A percentile compares a stretch with the other conserved stretches of the same genome.
Conservation (phyloP, 2,113 vertebrate genomes). For the Atrichornis clamosus region DNA sequence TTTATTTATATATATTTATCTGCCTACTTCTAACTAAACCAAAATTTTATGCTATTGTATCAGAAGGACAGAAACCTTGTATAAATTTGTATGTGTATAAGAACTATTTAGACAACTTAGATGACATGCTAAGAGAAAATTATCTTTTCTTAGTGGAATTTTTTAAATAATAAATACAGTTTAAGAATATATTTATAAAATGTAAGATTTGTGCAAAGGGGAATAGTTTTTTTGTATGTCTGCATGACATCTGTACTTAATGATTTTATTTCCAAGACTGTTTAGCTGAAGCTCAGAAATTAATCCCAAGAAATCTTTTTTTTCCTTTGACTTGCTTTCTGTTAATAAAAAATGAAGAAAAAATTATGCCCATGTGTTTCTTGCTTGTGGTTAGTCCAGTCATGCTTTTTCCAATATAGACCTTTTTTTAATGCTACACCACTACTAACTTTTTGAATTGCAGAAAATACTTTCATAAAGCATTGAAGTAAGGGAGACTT, state of each 20-base stretch:
- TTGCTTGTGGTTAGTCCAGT: not conserved
- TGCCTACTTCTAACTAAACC: not conserved
- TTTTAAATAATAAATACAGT: not conserved
- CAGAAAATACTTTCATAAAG: conserved; percentile 23
- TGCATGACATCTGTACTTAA: not conserved
- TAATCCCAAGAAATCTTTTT: conserved; percentile 21
- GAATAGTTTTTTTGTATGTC: not conserved
- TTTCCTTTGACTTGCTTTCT: conserved; percentile 35
- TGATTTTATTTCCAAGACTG: not conserved
- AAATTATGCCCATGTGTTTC: not conserved
- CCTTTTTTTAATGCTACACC: not conserved
- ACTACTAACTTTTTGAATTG: not conserved
- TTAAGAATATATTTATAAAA: not conserved
- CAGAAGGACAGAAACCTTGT: not conserved
- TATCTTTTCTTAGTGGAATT: not conserved
- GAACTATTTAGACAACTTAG: not conserved
- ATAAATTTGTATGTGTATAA: not conserved
- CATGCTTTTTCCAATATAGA: not conserved
- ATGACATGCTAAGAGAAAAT: not conserved
- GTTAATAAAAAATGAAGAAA: not conserved
- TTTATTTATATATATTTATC: not conserved
- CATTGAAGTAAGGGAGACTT: not conserved
- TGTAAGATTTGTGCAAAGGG: not conserved
- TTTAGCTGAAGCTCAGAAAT: conserved; percentile 34
- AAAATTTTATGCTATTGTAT: not conserved